A percentile compares a stretch with the other conserved stretches of the same genome.
These are phyloP conservation scores for Petrolisthes manimaculis DNA, from an alignment of 2,888 invertebrate genomes.

Conservation along the genomic window DNA sequence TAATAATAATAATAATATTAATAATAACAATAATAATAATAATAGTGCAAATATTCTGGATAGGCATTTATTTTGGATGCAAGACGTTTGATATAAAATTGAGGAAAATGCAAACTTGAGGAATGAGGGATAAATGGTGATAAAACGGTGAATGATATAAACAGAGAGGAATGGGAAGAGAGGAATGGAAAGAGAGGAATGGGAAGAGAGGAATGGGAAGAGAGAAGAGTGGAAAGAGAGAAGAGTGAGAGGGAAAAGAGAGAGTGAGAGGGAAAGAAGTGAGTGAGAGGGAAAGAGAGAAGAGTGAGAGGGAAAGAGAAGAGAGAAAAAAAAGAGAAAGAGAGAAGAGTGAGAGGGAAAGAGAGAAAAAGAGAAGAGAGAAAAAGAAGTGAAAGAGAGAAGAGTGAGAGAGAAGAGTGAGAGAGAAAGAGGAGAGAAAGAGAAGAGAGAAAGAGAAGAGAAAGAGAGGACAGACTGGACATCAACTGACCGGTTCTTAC, in stretches of 20 bases:
- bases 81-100: background rate
- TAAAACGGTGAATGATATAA: background rate
- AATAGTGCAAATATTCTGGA: background rate
- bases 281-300: background rate
- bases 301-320: background rate
- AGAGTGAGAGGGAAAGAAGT: background rate
- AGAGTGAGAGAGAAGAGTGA: background rate
- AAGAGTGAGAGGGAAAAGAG: background rate
- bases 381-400: background rate
- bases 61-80: too few relatives aligned
- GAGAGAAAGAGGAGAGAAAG: background rate
- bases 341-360: background rate
- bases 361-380: background rate
- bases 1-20: background rate
- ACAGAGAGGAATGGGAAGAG: background rate
- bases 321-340: background rate
- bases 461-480: background rate
- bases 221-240: background rate
- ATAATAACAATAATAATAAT: background rate
- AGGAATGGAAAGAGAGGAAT: background rate
- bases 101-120: background rate
- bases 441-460: background rate
- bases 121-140: background rate
- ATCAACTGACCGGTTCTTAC: background rate
- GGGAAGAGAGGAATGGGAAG: background rate